Evolutionary conservation across 2,888 invertebrate species (phyloP), one percentile per base, ranked within the genome.

Genomic region (Cataglyphis cursor): DNA sequence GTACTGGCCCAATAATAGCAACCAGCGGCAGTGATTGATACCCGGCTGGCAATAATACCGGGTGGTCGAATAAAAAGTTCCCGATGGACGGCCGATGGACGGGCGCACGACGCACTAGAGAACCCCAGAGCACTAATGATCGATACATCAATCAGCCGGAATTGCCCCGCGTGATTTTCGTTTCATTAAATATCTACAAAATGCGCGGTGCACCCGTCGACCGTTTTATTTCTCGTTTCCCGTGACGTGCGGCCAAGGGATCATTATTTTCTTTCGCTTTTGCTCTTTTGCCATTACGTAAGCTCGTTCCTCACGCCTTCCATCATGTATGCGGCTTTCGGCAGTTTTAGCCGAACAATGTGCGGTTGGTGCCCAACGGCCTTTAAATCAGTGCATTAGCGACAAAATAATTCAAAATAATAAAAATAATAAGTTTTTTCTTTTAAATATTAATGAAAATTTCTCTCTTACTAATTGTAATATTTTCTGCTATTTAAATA

Each of bases 1-100:
- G 83, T 87, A 85, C 87, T 86, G 87, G 90, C 89, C 91, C 90
- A 89, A 92, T 92, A 91, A 90, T 89, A 90, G 83, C 75, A 78
- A 81, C 73, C 75, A 81, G 78, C 74, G 89, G 88, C 88, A 88
- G 91, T 91, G 92, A 92, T 92, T 92, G 91, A 92, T 92, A 90
- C 87, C 85, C 88, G 78, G 80, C 78, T 57, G 81, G 88, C 85
- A 90, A 89, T 91, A 90, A 90, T 89, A 87, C 87, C 76, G 83
- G 85, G 51, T 73, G 82, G 72, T 57, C 83, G 81, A 73, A 86
- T 86, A 86, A 89, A 89, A 90, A 90, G 84, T 73, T 80, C 65
- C 78, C 85, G 88, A 87, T 86, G 82, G 73, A 88, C 78, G 72
- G 70, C 51, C 84, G 83, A 62, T 81, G 59, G 35, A 68, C 64